These are phyloP conservation scores for Zosterops borbonicus DNA, from an alignment of 2,113 vertebrate genomes.

Conservation along the genomic window DNA sequence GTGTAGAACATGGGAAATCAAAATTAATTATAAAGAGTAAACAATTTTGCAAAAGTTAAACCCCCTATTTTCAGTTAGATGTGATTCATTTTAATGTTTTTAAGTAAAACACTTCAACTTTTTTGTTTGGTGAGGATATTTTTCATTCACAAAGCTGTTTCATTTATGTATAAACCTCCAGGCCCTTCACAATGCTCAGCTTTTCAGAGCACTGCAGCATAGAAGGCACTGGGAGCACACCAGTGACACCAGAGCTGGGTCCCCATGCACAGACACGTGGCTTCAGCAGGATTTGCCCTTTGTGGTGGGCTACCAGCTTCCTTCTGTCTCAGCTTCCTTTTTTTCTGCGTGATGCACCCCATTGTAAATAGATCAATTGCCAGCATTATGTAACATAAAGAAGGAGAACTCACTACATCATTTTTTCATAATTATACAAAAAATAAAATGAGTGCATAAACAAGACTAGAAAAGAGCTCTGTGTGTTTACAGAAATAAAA, in stretches of 20 bases:
- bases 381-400: conserved; percentile 4
- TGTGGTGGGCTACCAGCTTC: not conserved
- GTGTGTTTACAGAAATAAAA: conserved; percentile 71
- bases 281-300: not conserved
- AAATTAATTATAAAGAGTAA: not conserved
- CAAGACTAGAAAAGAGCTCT: conserved; percentile 24
- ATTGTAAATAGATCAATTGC: not conserved
- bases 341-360: not conserved
- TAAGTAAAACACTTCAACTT: not conserved
- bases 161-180: rapidly evolving
- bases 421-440: conserved; percentile 44
- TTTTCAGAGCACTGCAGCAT: not conserved
- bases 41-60: not conserved
- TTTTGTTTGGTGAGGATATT: not conserved
- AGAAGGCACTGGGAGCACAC: not conserved
- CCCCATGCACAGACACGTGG: rapidly evolving
- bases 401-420: not conserved
- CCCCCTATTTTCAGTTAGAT: not conserved
- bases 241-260: not conserved
- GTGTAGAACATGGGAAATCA: not conserved
- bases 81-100: not conserved
- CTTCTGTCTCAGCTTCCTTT: not conserved
- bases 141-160: not conserved
- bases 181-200: not conserved
- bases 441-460: conserved; percentile 47